A percentile compares a stretch with the other conserved stretches of the same genome.
Evolutionary conservation across 1,140 invertebrate species (phyloP).

Genomic region (Monomorium pharaonis): DNA sequence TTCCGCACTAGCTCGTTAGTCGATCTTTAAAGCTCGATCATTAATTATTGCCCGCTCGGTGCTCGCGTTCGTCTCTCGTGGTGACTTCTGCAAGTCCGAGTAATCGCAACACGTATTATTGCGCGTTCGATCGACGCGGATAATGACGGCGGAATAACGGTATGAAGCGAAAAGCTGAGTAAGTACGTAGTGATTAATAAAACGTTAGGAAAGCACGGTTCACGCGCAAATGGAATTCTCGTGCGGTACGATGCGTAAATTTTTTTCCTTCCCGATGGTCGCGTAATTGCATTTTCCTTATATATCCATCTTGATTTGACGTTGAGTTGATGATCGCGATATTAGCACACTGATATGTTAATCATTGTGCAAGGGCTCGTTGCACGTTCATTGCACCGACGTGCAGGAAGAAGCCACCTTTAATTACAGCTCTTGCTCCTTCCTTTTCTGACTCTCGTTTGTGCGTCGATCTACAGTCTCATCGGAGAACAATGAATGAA

Average conservation of each 20-base stretch:
- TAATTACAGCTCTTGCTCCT: conserved; percentile 44
- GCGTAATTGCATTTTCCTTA: conserved; percentile 4
- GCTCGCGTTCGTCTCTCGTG: conserved; percentile 1
- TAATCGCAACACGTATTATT: background rate
- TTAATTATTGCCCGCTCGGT: conserved; percentile 44
- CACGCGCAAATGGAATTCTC: conserved; percentile 5
- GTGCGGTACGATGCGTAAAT: background rate
- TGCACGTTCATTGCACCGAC: conserved; percentile 13
- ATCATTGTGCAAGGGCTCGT: conserved; percentile 15
- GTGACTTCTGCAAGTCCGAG: conserved; percentile 3
- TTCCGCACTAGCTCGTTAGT: conserved; percentile 4
- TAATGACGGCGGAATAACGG: conserved; percentile 48
- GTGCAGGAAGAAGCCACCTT: conserved; percentile 13
- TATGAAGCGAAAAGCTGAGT: conserved; percentile 69
- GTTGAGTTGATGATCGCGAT: conserved; percentile 14
- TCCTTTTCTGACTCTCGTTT: conserved; percentile 29
- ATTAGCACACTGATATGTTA: conserved; percentile 37
- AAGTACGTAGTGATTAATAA: conserved; percentile 57
- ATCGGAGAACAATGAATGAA: conserved; percentile 60
- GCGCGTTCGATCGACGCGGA: conserved; percentile 39
- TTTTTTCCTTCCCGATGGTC: background rate
- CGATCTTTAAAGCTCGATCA: conserved; percentile 23
- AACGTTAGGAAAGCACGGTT: background rate
- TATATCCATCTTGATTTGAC: background rate
- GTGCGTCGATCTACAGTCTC: conserved; percentile 30